Conservation (phyloP, 1,140 invertebrate species). For the Drosophila setifemur region DNA sequence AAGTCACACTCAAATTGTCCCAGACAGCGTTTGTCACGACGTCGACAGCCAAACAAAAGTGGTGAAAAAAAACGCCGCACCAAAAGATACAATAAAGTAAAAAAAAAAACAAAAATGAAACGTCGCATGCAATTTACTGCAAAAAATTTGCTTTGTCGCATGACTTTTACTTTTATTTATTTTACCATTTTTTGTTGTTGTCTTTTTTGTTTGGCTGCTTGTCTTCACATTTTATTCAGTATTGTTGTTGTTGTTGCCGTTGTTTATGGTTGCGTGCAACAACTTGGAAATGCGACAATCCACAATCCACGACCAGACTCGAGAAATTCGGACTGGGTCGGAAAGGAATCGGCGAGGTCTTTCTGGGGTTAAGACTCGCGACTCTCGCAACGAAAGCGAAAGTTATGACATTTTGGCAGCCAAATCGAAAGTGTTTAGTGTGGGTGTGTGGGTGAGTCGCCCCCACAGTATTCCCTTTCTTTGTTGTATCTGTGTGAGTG, state of each 20-base stretch:
- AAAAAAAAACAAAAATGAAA: constrained; percentile 29
- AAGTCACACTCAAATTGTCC: constrained; percentile 49
- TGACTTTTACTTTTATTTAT: constrained; percentile 68
- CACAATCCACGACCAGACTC: constrained; percentile 8
- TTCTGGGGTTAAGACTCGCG: constrained; percentile 30
- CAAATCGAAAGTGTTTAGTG: constrained; percentile 56
- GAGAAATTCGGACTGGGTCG: constrained; percentile 33
- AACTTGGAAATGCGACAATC: constrained; percentile 45
- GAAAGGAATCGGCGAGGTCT: constrained; percentile 3
- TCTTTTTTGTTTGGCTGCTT: constrained; percentile 10
- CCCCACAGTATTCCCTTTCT: background rate
- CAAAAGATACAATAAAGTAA: constrained; percentile 7
- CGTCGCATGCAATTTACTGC: constrained; percentile 72
- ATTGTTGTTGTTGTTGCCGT: constrained; percentile 15
- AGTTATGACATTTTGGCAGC: constrained; percentile 72
- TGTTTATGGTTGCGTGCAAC: constrained; percentile 62
- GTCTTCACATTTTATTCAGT: constrained; percentile 35
- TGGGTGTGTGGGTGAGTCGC: constrained; percentile 13
- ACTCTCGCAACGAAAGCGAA: constrained; percentile 55
- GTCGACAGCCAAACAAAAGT: constrained; percentile 54
- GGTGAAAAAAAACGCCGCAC: background rate
- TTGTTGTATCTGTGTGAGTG: background rate
- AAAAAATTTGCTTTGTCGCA: constrained; percentile 58
- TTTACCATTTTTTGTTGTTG: constrained; percentile 31
- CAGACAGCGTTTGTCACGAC: constrained; percentile 70